Evolutionary conservation across 2,113 vertebrate genomes (phyloP), one percentile per base, ranked within the genome.

Genomic region (Lanius ludovicianus): DNA sequence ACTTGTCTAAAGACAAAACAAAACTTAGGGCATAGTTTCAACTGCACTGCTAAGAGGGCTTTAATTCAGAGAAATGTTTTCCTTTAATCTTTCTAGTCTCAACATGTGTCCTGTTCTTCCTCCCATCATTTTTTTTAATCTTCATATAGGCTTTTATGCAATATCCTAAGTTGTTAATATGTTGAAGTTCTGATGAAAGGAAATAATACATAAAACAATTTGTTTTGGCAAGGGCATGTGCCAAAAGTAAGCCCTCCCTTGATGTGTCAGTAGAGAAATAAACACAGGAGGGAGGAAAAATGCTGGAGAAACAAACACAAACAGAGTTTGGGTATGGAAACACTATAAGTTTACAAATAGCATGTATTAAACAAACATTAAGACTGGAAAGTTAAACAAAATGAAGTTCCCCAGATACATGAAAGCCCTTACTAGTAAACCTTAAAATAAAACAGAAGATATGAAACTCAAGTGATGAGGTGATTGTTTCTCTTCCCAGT

Each of bases 201-300:
- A 96, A 97, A 94, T 94, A 86, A 77, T 95, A 84, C 89, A 95
- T 97, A 93, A 96, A 97, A 94, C 95, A 97, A 95, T 97, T 97
- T 97, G 95, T 96, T 97, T 98, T 97, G 97, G 97, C 97, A 97
- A 68, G 86, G 87, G 60, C 17, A 60, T 50, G 16, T 96, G 97
- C 97, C 97, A 97, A 93, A 95, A 96, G 80, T 84, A 96, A 95
- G 94, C 92, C 89, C 84, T 97, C 84, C 95, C 96, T 98, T 97
- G 97, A 97, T 98, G 97, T 98, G 97, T 98, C 97, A 98, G 85
- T 96, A 93, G 95, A 96, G 93, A 97, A 97, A 97, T 98, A 98
- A 98, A 98, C 95, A 98, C 65, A 86, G 87, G 84, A 96, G 95
- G 86, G 84, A 93, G 77, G 69, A 91, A 95, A 95, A 97, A 97